Conservation (phyloP, 2,113 vertebrate species). For the Holacanthus passer region DNA sequence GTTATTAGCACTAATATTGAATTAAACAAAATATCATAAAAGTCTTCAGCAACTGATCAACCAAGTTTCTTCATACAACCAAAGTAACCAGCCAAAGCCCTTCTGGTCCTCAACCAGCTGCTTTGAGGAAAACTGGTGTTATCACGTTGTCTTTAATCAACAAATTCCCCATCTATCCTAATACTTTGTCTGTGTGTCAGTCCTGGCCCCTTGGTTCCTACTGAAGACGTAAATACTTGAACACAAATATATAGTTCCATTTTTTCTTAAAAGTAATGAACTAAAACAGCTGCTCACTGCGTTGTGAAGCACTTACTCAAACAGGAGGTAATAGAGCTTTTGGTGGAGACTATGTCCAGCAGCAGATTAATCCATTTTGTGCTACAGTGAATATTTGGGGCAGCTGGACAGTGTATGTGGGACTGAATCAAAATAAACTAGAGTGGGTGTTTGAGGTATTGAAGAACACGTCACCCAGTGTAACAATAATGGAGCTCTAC, state of each 20-base stretch:
- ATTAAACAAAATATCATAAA: neutral
- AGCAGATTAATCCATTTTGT: too few species aligned
- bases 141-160: neutral
- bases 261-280: too few species aligned
- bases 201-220: neutral
- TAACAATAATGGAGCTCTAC: too few species aligned
- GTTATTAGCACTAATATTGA: neutral
- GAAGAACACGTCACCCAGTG: too few species aligned
- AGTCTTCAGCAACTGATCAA: neutral
- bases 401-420: neutral
- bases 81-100: neutral
- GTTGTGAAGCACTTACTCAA: neutral
- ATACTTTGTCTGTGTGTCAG: neutral
- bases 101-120: neutral
- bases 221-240: neutral
- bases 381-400: too few species aligned
- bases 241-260: too few species aligned
- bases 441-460: neutral
- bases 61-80: constrained; percentile 8
- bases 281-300: too few species aligned
- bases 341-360: too few species aligned
- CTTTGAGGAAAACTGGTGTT: neutral
- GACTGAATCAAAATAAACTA: too few species aligned
- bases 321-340: neutral
- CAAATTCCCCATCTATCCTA: neutral